Percentiles rank a stretch among this genome's conserved stretches.
Conservation (phyloP, 2,888 invertebrate species). For the Neocrepidodera transversa region DNA sequence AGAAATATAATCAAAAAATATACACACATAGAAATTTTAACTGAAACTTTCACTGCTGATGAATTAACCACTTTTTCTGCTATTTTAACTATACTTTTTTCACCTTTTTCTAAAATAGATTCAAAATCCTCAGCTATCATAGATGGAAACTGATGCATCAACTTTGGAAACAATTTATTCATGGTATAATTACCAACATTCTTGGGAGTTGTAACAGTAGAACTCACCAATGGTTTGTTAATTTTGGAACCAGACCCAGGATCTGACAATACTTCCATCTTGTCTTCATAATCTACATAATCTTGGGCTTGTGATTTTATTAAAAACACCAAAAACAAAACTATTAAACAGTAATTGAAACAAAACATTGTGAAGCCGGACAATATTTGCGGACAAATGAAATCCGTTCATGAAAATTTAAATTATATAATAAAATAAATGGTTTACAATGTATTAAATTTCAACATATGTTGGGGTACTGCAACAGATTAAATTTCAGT, state of each 20-base stretch:
- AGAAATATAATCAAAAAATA: background rate
- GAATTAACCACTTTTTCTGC: background rate
- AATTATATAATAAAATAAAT: background rate
- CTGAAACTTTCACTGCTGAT: background rate
- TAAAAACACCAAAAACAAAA: background rate
- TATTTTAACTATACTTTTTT: background rate
- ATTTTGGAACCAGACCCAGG: background rate
- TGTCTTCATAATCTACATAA: background rate
- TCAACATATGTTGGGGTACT: slow-evolving; percentile 4
- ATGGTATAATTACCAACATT: background rate
- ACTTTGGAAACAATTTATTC: background rate
- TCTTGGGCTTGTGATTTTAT: background rate
- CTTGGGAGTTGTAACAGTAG: background rate
- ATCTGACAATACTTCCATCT: slow-evolving; percentile 8
- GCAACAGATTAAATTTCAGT: background rate
- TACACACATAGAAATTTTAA: background rate
- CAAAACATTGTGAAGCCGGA: background rate
- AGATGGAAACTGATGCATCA: background rate
- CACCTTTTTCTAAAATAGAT: background rate
- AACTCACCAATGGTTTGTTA: background rate
- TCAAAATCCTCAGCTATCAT: slow-evolving; percentile 8
- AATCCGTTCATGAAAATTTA: background rate
- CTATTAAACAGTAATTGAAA: background rate
- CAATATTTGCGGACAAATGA: background rate
- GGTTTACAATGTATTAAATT: background rate